Percentiles rank a stretch among this genome's conserved stretches.
phyloP scores from a whole-genome alignment of 2,113 vertebrate species.

The Equus quagga region DNA sequence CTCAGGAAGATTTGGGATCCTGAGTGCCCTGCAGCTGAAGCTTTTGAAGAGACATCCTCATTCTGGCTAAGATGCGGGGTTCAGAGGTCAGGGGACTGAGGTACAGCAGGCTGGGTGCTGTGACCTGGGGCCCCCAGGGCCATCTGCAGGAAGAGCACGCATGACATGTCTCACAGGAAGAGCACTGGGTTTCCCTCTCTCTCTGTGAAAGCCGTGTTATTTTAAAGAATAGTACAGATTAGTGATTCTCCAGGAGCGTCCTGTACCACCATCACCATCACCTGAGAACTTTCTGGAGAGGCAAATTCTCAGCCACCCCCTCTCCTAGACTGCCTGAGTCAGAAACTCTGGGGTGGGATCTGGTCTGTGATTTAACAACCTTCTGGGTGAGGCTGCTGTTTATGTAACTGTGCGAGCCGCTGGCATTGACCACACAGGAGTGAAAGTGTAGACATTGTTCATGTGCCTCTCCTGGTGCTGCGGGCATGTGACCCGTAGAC shows the following conservation, averaged over 20 bases:
- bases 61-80: not conserved
- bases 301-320: not conserved
- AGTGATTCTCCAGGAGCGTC: not conserved
- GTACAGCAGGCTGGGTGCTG: not conserved
- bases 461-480: fast-evolving
- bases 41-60: not conserved
- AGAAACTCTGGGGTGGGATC: not conserved
- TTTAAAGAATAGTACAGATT: fast-evolving
- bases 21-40: fast-evolving
- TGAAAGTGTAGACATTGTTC: no score
- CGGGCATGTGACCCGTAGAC: no score
- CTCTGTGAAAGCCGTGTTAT: fast-evolving
- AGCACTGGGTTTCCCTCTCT: not conserved
- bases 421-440: fast-evolving
- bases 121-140: not conserved
- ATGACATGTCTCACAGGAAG: not conserved
- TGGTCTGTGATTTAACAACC: not conserved
- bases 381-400: not conserved
- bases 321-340: not conserved
- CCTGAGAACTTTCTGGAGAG: not conserved
- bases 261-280: no score
- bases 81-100: not conserved
- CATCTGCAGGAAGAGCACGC: not conserved
- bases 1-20: not conserved
- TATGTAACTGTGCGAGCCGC: not conserved